A percentile compares a stretch with the other conserved stretches of the same genome.
phyloP scores from a whole-genome alignment of 2,888 invertebrate species.

The Brachyptera putata region DNA sequence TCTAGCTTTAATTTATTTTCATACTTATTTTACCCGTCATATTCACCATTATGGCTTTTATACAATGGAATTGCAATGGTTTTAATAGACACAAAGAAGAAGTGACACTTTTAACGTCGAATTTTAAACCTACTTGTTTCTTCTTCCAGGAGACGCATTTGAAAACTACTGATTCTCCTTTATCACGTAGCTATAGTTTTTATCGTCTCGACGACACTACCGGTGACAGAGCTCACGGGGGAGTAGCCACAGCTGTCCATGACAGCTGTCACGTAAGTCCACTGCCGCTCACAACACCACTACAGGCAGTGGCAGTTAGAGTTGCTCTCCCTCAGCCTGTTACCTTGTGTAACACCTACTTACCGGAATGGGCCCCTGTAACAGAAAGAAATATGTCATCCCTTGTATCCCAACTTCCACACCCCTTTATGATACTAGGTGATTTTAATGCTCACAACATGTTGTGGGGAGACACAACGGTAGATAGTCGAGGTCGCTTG shows the following conservation, averaged over 20 bases:
- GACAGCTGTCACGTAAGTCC: background rate
- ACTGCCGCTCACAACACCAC: background rate
- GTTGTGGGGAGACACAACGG: slow-evolving; percentile 19
- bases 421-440: slow-evolving; percentile 25
- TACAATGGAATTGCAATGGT: slow-evolving; percentile 4
- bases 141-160: background rate
- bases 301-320: background rate
- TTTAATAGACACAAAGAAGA: background rate
- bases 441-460: slow-evolving; percentile 28
- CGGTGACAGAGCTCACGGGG: background rate
- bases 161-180: background rate
- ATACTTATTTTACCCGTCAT: too few relatives aligned
- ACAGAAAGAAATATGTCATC: background rate
- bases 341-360: background rate
- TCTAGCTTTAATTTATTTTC: too few relatives aligned
- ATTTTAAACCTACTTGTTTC: background rate
- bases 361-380: background rate
- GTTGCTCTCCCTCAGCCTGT: background rate
- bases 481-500: slow-evolving; percentile 14
- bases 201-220: background rate
- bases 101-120: background rate
- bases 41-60: background rate
- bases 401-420: slow-evolving; percentile 17
- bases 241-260: background rate
- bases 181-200: background rate